Evolutionary conservation across 2,888 invertebrate species (phyloP).

Genomic region (Diloba caeruleocephala): DNA sequence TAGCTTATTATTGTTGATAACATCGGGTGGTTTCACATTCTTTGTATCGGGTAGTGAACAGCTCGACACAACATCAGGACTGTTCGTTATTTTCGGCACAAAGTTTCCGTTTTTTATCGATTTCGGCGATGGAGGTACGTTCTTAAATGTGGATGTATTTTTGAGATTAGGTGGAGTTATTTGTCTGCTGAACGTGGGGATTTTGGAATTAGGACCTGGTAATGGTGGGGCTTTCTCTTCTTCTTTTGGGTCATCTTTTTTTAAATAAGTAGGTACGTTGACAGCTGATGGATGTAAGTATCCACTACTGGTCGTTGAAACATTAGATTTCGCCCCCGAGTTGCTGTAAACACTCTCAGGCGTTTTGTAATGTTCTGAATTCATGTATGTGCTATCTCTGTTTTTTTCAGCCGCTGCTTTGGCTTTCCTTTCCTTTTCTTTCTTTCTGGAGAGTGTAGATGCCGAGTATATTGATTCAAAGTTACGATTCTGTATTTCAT

Average conservation of each 20-base stretch:
- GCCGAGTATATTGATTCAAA: conserved; percentile 96
- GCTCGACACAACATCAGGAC: conserved; percentile 93
- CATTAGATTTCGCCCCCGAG: conserved; percentile 89
- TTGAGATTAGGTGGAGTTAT: conserved; percentile 86
- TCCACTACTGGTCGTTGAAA: conserved; percentile 91
- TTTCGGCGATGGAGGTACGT: conserved; percentile 80
- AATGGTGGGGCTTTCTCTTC: conserved; percentile 78
- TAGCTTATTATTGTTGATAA: conserved; percentile 88
- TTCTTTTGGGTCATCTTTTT: conserved; percentile 68
- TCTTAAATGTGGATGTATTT: conserved; percentile 79
- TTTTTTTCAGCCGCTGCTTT: conserved; percentile 61
- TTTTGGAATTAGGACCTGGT: conserved; percentile 82
- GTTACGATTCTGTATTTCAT: conserved; percentile 95
- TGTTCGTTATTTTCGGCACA: conserved; percentile 85
- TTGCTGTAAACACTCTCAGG: conserved; percentile 91
- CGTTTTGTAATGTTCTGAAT: conserved; percentile 89
- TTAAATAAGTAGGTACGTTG: conserved; percentile 89
- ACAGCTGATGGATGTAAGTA: conserved; percentile 93
- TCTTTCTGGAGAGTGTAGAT: conserved; percentile 91
- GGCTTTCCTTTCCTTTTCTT: conserved; percentile 76
- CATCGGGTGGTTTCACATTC: conserved; percentile 90
- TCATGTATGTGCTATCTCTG: conserved; percentile 89
- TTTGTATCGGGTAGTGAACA: conserved; percentile 89
- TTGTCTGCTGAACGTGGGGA: conserved; percentile 83
- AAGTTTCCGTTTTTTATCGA: conserved; percentile 68